Evolutionary conservation across 2,113 vertebrate species (phyloP).

Genomic region (Diphyllodes magnificus): DNA sequence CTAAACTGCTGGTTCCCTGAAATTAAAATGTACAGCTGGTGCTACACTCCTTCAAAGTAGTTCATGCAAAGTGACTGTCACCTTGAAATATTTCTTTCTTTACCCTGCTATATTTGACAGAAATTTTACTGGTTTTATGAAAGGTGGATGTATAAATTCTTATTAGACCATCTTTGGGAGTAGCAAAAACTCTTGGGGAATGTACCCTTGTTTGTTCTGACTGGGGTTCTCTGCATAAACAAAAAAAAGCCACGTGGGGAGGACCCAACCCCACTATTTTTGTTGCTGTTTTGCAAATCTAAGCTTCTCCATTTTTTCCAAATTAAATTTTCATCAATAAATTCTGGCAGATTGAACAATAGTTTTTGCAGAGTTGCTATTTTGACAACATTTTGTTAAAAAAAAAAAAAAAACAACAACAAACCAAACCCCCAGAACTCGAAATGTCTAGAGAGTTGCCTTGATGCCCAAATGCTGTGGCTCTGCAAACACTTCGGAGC

Average conservation of each 20-base stretch:
- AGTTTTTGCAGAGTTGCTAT: not conserved
- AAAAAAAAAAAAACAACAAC: not conserved
- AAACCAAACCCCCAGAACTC: too few relatives aligned
- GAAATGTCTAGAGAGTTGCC: fast-evolving
- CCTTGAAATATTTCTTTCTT: not conserved
- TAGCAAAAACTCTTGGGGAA: not conserved
- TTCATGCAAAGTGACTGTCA: not conserved
- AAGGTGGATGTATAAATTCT: not conserved
- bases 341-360: not conserved
- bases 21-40: not conserved
- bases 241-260: not conserved
- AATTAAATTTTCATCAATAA: not conserved
- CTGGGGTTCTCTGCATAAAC: not conserved
- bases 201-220: not conserved
- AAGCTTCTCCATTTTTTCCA: not conserved
- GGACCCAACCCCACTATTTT: not conserved
- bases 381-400: not conserved
- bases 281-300: not conserved
- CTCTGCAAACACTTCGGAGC: not conserved
- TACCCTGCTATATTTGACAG: not conserved
- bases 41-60: not conserved
- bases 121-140: not conserved
- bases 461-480: fast-evolving
- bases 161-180: not conserved
- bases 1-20: not conserved